Evolutionary conservation across 2,888 invertebrate genomes (phyloP).

Genomic region (Reticulitermes lucifugus): DNA sequence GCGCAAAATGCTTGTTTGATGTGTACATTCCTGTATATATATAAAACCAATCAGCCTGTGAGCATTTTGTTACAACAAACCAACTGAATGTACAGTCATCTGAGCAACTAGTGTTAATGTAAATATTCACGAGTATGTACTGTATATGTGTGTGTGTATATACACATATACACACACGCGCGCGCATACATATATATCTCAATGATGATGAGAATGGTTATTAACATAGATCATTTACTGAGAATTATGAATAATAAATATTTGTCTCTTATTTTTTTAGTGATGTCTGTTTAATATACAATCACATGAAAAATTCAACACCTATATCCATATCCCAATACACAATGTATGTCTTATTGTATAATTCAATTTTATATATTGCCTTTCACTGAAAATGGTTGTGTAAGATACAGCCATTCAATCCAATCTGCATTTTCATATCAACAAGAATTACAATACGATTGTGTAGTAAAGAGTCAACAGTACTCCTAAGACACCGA

Average conservation of each 20-base stretch:
- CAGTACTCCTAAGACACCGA: conserved; percentile 9
- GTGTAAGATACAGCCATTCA: conserved; percentile 1
- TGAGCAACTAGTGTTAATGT: conserved; percentile 36
- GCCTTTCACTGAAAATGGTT: neutral
- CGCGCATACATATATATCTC: neutral
- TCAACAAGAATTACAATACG: neutral
- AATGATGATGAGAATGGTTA: conserved; percentile 4
- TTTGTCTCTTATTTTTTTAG: conserved; percentile 34
- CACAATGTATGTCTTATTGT: neutral
- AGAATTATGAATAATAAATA: conserved; percentile 29
- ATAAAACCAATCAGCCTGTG: neutral
- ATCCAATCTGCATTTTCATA: neutral
- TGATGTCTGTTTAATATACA: conserved; percentile 8
- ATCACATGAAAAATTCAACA: neutral
- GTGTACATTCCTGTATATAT: conserved; percentile 40
- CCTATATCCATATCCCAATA: neutral
- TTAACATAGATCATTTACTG: conserved; percentile 31
- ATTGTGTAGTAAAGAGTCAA: neutral
- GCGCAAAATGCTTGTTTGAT: conserved; percentile 13
- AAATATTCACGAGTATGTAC: neutral
- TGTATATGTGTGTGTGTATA: too few species aligned
- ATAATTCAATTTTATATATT: neutral
- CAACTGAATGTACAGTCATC: conserved; percentile 32
- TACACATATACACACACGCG: neutral
- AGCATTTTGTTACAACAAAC: conserved; percentile 30